Evolutionary conservation across 2,888 invertebrate genomes (phyloP).

Genomic region (Tillus elongatus): DNA sequence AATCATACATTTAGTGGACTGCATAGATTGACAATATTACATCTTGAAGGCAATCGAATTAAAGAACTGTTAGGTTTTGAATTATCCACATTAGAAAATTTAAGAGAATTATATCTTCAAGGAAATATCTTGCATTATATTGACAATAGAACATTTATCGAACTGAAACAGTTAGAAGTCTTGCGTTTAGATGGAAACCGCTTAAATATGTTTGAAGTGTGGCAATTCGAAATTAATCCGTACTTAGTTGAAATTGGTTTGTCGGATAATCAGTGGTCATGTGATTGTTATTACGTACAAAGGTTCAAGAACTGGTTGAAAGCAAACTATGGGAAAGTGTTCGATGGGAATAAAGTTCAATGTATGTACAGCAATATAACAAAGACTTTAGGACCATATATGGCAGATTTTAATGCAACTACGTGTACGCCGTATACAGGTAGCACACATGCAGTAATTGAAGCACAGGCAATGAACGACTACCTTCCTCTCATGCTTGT

Average conservation of each 20-base stretch:
- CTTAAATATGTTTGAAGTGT: constrained; percentile 72
- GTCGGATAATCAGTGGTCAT: constrained; percentile 81
- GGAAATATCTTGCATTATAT: constrained; percentile 75
- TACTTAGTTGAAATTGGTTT: constrained; percentile 80
- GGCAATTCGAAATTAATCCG: constrained; percentile 75
- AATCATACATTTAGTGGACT: constrained; percentile 88
- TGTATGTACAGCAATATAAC: constrained; percentile 69
- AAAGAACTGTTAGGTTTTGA: constrained; percentile 73
- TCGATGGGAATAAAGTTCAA: constrained; percentile 65
- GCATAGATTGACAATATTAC: constrained; percentile 66
- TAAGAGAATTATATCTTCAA: constrained; percentile 80
- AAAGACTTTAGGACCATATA: constrained; percentile 57
- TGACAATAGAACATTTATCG: constrained; percentile 75
- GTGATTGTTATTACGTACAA: constrained; percentile 77
- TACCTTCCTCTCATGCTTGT: constrained; percentile 70
- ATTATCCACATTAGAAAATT: constrained; percentile 68
- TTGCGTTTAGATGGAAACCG: constrained; percentile 77
- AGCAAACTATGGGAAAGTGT: constrained; percentile 69
- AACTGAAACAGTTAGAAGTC: constrained; percentile 73
- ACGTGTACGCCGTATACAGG: constrained; percentile 66
- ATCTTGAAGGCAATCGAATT: constrained; percentile 81
- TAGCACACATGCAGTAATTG: constrained; percentile 62
- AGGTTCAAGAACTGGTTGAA: constrained; percentile 73
- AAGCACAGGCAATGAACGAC: constrained; percentile 70
- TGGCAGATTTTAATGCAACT: constrained; percentile 70